These are phyloP conservation scores for Caenorhabditis virilis DNA, from an alignment of 2,888 invertebrate genomes.

Conservation along the genomic window DNA sequence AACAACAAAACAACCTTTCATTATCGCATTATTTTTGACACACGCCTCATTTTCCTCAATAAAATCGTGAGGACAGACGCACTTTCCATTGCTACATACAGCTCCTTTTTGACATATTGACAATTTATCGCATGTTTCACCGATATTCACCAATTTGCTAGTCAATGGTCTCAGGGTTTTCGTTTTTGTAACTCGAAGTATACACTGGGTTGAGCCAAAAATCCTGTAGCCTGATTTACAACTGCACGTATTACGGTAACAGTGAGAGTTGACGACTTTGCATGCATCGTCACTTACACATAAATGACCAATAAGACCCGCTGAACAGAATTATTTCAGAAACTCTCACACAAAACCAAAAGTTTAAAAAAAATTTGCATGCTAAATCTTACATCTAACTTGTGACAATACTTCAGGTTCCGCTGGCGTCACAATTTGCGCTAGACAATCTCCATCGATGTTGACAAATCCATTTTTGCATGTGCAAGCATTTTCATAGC, in stretches of 20 bases:
- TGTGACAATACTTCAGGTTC: conserved; percentile 33
- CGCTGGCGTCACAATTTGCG: conserved; percentile 17
- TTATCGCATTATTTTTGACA: conserved; percentile 31
- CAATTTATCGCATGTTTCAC: conserved; percentile 27
- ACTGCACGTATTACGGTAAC: conserved; percentile 43
- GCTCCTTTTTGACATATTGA: conserved; percentile 47
- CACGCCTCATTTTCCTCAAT: conserved; percentile 39
- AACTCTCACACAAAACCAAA: conserved; percentile 17
- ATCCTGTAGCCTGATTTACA: conserved; percentile 50
- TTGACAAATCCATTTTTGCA: conserved; percentile 30
- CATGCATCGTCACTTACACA: conserved; percentile 43
- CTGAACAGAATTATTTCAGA: conserved; percentile 29
- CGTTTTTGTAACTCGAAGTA: conserved; percentile 27
- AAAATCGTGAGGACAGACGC: conserved; percentile 52
- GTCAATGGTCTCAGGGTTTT: conserved; percentile 9
- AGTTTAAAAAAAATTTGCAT: background rate
- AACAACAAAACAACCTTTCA: conserved; percentile 15
- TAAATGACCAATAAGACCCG: conserved; percentile 48
- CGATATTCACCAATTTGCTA: conserved; percentile 34
- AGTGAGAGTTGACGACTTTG: conserved; percentile 43
- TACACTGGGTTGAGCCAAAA: conserved; percentile 57
- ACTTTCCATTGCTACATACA: conserved; percentile 43
- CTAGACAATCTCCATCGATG: conserved; percentile 21
- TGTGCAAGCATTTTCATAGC: conserved; percentile 36
- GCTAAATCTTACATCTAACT: conserved; percentile 23